These are phyloP conservation scores for Panthera tigris DNA, from an alignment of 2,113 vertebrate genomes.

Conservation along the genomic window DNA sequence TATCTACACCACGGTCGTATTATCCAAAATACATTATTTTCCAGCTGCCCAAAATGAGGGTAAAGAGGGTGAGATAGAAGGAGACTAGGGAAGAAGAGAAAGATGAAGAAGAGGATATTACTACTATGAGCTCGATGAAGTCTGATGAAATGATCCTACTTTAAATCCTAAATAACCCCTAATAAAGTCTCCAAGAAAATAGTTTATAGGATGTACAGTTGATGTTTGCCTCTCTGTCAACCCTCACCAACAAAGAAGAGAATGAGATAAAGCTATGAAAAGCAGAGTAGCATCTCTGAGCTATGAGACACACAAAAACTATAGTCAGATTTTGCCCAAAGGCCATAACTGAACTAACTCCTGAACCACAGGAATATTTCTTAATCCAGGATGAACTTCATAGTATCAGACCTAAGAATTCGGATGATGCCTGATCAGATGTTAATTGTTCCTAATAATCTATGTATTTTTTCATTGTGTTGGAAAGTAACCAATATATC, in stretches of 20 bases:
- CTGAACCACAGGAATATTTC: not conserved
- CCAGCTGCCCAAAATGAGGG: not conserved
- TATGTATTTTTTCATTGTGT: not conserved
- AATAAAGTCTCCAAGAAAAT: not conserved
- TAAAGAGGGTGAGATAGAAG: not conserved
- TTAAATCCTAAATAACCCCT: not conserved
- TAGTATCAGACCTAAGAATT: not conserved
- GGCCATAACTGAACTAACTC: not conserved
- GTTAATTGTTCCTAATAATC: not conserved
- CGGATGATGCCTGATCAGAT: not conserved
- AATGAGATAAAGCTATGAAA: not conserved
- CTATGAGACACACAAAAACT: not conserved
- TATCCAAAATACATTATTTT: not conserved
- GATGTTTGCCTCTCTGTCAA: not conserved
- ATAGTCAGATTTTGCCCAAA: not conserved
- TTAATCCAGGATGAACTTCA: not conserved
- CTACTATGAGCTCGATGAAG: not conserved
- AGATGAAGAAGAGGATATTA: not conserved
- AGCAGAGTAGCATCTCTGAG: not conserved
- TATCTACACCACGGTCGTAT: not conserved
- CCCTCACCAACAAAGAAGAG: not conserved
- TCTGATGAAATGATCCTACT: not conserved
- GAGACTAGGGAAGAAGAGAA: not conserved
- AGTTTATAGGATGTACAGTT: not conserved
- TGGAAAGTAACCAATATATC: not conserved